Evolutionary conservation across 2,113 vertebrate genomes (phyloP).

Genomic region (Brachirus orientalis): DNA sequence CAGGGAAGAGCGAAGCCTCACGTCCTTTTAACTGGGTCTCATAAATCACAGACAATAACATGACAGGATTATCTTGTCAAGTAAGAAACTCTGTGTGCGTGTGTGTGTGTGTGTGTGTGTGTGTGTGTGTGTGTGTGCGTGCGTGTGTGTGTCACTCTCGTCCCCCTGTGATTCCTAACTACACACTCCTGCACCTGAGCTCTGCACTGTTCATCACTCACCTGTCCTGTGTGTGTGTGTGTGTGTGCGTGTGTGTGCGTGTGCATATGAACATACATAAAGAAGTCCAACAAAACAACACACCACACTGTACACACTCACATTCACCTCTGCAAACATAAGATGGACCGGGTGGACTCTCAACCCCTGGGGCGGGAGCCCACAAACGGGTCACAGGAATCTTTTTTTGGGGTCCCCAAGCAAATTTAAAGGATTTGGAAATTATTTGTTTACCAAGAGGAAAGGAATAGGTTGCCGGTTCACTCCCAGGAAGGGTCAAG

Average conservation of each 20-base stretch:
- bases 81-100: slow-evolving; percentile 44
- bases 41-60: slow-evolving; percentile 74
- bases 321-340: neutral
- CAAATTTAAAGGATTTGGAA: no score
- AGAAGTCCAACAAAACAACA: neutral
- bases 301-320: no score
- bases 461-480: no score
- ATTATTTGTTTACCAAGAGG: no score
- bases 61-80: slow-evolving; percentile 75
- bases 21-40: slow-evolving; percentile 72
- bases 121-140: slow-evolving; percentile 9
- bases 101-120: slow-evolving; percentile 15
- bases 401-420: no score
- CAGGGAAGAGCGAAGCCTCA: slow-evolving; percentile 43
- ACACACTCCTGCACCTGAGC: slow-evolving; percentile 59
- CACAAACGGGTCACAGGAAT: no score
- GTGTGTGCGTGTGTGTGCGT: neutral
- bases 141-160: slow-evolving; percentile 36
- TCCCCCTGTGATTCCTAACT: slow-evolving; percentile 63
- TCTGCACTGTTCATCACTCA: slow-evolving; percentile 73
- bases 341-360: no score
- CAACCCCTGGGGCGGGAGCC: no score
- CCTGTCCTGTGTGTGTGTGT: neutral
- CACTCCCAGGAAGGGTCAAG: no score
- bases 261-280: slow-evolving; percentile 8